These are phyloP conservation scores for Magallana angulata DNA, from an alignment of 1,140 invertebrate genomes.

Conservation along the genomic window DNA sequence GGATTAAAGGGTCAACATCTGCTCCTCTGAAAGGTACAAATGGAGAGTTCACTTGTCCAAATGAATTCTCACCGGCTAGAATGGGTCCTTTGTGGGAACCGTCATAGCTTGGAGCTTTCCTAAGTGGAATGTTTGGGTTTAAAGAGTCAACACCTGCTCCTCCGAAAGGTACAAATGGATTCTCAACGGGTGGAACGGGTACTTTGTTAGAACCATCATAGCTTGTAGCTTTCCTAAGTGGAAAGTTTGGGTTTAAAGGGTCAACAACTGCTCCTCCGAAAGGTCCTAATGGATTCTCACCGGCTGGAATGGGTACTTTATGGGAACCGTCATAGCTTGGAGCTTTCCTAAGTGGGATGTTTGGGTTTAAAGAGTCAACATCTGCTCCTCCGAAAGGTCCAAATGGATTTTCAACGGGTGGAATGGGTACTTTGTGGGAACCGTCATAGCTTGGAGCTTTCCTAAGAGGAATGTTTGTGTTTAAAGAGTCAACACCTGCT, in stretches of 20 bases:
- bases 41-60: background rate
- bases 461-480: background rate
- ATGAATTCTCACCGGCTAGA: background rate
- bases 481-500: background rate
- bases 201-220: background rate
- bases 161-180: background rate
- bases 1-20: background rate
- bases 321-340: background rate
- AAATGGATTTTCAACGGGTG: background rate
- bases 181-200: background rate
- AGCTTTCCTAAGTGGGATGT: background rate
- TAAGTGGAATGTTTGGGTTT: background rate
- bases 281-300: too few species aligned
- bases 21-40: too few species aligned
- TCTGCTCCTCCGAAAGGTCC: background rate
- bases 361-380: background rate
- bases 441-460: background rate
- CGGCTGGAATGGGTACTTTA: background rate
- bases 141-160: background rate
- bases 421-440: background rate
- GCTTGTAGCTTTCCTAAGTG: background rate
- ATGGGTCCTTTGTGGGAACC: background rate
- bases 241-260: background rate
- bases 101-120: background rate
- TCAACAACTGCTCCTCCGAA: background rate